Base-by-base conservation (phyloP, 2,797 vertebrate species). In the Sebastiscus tertius region DNA sequence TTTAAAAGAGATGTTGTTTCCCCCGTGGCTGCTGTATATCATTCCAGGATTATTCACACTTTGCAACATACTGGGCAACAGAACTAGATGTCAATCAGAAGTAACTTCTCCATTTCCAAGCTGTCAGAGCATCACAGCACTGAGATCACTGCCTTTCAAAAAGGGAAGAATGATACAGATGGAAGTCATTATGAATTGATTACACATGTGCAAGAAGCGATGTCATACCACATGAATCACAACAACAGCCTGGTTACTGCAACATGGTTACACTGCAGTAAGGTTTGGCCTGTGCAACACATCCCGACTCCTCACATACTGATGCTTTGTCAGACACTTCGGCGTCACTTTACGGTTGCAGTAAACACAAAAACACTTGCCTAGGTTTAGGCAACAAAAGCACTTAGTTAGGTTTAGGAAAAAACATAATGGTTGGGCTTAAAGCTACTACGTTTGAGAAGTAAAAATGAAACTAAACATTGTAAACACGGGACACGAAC, bases 121-220 rank as follows among this genome's bases (percentile, higher is more conserved):
- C 59, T 66, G 54, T 56, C 74, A 46, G 74, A 3, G 46, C 22
- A 27, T 24, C 55, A n/a, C 16, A 36, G 27, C 61, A n/a, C 16
- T 16, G 29, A 59, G 39, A 74, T 62, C 59, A 36, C 16, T 16
- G 65, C n/a, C 36, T 46, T 64, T 34, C 39, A 63, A 75, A 34
- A 34, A 4, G 8, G 24, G 29, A 7, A n/a, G 27, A 26, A 22
- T 6, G 18, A 49, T 6, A 58, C 34, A 14, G 31, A 62, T 63
- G 66, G 62, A 22, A 59, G 46, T 73, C n/a, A 16, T 29, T 61
- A 68, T 80, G 58, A 36, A 75, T 59, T 58, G 69, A 69, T 75
- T 54, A 62, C 33, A 55, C 31, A 42, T 31, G 13, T 42, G 68
- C 26, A 62, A 42, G 24, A 73, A 14, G 33, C 13, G 13, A 20